These are phyloP conservation scores for Sarcophaga subvicina DNA, from an alignment of 2,888 invertebrate species.

Conservation along the genomic window DNA sequence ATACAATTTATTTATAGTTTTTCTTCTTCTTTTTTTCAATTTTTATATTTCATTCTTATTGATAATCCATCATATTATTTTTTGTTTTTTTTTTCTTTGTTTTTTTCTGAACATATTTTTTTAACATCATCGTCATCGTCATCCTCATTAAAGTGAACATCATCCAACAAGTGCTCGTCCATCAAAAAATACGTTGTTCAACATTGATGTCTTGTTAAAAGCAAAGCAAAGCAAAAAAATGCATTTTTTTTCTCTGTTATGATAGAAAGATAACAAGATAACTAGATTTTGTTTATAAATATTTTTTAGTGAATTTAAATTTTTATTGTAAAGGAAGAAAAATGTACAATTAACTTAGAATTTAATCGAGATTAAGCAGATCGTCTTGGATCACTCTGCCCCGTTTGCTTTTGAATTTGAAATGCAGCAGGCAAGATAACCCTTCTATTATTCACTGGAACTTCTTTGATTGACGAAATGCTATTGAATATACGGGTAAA, in stretches of 20 bases:
- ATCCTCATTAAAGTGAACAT: conserved; percentile 42
- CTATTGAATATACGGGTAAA: no score
- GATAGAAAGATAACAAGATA: no score
- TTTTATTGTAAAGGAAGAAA: no score
- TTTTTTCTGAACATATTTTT: neutral
- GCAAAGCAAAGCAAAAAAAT: conserved; percentile 35
- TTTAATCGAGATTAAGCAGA: no score
- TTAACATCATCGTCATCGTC: conserved; percentile 26
- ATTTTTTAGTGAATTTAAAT: no score
- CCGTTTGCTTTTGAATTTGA: no score
- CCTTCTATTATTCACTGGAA: no score
- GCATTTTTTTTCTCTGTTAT: conserved; percentile 16
- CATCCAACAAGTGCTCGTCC: conserved; percentile 60
- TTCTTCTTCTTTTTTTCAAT: neutral
- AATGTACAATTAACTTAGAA: no score
- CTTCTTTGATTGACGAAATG: no score
- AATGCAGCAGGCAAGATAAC: no score
- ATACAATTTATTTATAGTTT: conserved; percentile 4
- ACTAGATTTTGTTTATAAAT: no score
- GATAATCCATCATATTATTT: conserved; percentile 53
- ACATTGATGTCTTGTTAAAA: conserved; percentile 39
- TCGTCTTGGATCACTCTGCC: no score
- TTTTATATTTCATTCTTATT: conserved; percentile 36
- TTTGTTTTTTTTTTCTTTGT: neutral
- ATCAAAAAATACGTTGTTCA: conserved; percentile 51